phyloP scores from a whole-genome alignment of 2,888 invertebrate species.

The Leistus spinibarbis region DNA sequence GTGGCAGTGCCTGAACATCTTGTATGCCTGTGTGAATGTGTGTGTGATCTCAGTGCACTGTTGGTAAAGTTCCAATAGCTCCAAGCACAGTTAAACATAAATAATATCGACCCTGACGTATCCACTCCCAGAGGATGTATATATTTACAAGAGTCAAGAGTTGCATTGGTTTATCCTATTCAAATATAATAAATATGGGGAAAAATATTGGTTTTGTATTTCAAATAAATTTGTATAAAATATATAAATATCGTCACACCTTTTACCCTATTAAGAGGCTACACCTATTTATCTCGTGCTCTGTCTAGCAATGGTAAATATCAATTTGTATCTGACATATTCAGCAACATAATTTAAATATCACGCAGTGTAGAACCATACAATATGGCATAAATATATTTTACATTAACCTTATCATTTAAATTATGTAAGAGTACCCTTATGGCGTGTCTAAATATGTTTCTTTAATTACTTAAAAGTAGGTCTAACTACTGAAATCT shows the following conservation, averaged over 20 bases:
- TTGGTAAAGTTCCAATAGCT: slow-evolving; percentile 30
- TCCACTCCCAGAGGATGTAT: slow-evolving; percentile 20
- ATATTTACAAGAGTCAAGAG: slow-evolving; percentile 22
- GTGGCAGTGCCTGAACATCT: not conserved
- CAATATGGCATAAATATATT: too few relatives aligned
- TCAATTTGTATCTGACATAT: too few relatives aligned
- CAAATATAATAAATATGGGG: slow-evolving; percentile 3
- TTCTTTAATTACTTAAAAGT: too few relatives aligned
- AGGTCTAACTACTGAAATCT: too few relatives aligned
- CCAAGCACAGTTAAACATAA: slow-evolving; percentile 20
- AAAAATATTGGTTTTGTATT: not conserved
- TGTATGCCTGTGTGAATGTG: not conserved
- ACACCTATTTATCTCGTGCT: too few relatives aligned
- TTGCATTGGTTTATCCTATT: slow-evolving; percentile 15
- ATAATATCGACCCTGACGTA: slow-evolving; percentile 31
- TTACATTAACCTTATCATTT: too few relatives aligned
- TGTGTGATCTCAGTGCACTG: not conserved
- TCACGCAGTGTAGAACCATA: too few relatives aligned
- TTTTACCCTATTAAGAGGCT: too few relatives aligned
- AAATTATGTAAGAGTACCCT: too few relatives aligned
- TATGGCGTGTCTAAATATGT: too few relatives aligned
- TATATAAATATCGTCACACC: not conserved
- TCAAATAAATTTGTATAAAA: not conserved
- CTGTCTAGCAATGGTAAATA: too few relatives aligned
- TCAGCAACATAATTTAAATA: too few relatives aligned